Conservation (phyloP, 2,888 invertebrate genomes). For the Autographa pulchrina region DNA sequence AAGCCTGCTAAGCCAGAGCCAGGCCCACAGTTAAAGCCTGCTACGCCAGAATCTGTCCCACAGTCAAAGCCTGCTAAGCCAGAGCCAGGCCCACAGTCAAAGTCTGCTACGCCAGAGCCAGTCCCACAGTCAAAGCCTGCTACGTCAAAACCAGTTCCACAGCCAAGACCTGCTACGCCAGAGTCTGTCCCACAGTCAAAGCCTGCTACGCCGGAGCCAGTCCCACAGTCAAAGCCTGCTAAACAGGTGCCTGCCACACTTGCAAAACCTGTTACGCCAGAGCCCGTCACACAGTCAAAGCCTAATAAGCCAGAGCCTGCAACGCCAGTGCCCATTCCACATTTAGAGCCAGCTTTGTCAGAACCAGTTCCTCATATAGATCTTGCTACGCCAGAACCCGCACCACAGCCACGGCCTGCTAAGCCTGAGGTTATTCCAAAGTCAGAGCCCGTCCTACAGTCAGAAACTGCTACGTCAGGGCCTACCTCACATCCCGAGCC, state of each 20-base stretch:
- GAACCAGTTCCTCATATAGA: not conserved
- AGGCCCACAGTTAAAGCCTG: constrained; percentile 10
- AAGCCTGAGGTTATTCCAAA: not conserved
- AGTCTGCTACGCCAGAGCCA: not conserved
- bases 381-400: not conserved
- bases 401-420: not conserved
- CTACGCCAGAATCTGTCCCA: not conserved
- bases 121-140: not conserved
- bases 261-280: not conserved
- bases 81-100: not conserved
- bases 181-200: not conserved
- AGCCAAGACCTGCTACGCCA: not conserved
- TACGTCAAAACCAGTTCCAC: not conserved
- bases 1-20: not conserved
- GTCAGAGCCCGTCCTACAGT: not conserved
- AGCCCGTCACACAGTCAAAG: not conserved
- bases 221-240: not conserved
- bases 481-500: not conserved
- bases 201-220: not conserved
- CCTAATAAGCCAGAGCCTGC: not conserved
- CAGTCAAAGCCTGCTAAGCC: not conserved
- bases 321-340: not conserved
- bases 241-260: not conserved
- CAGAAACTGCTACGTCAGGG: not conserved
- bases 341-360: not conserved